Base-by-base conservation (phyloP, 2,888 invertebrate species). In the Abscondita cerata region DNA sequence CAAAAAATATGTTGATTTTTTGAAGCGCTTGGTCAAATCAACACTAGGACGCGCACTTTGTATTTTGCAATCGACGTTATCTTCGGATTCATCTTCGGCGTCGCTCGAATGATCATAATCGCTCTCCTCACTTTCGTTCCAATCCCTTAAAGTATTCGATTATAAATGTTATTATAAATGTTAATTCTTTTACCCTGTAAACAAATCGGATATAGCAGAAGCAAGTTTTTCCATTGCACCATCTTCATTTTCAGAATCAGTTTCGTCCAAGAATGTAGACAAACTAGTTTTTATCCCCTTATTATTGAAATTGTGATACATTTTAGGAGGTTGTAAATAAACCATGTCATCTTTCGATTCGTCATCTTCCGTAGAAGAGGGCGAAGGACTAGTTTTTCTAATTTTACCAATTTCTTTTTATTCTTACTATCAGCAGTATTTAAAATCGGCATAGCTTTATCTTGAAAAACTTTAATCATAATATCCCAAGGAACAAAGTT, bases 171-270 rank as follows among this genome's bases (percentile, higher is more conserved):
- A 15, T 16, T 51, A 12, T 31, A 1, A 34, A 33, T 31, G 15
- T 3, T 25, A 4, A 51, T 12, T 16, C 6, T 34, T 70, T 82
- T 80, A 88, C 88, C 87, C 90, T 56, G 90, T 90, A 79, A 93
- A 92, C 60, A 93, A 80, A 81, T 91, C 90, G 12, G 88, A 87
- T 65, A 91, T 88, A n/a, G 89, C 89, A 51, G 86, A 86, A 0
- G 89, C 86, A 44, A 91, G 78, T 73, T 89, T 90, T 69, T 89
- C 89, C 81, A 89, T 86, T 1, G 86, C 81, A 0, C 86, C 87
- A 71, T 85, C 87, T 70, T 91, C 91, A 70, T 89, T 89, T 68
- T 91, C 91, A 0, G 90, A 89, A 74, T 91, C 91, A 0, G 89
- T 89, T 64, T 90, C 89, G 59, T 89, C 81, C 73, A 78, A 50